Evolutionary conservation across 2,797 vertebrate species (phyloP), one percentile per base, ranked within the genome.

Genomic region (Hapalemur alaotrensis): DNA sequence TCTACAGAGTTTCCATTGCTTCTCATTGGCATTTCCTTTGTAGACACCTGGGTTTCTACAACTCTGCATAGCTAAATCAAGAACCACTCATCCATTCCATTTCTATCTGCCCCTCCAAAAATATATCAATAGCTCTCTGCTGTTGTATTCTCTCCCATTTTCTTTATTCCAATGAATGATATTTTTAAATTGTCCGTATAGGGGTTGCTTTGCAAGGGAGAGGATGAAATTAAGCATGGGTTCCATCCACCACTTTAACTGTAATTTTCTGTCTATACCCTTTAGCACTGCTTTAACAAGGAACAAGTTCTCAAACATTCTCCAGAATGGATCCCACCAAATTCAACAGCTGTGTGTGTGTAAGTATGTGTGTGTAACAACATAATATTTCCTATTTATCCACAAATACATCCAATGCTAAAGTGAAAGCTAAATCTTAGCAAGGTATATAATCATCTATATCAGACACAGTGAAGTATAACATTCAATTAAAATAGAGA

Each of bases 401-500:
- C 28, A 73, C 12, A 90, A 30, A 14, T 14, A 82, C 4, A 65
- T 32, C n/a, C 35, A 88, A 4, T 80, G 79, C 1, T 59, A 75
- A 63, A 72, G 86, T 87, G 50, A 96, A 84, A 67, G 35, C 18
- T 84, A 84, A 93, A 95, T 70, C 57, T 41, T n/a, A 61, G 25
- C 22, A 76, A 94, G 46, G 50, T 7, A 70, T 84, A 75, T 78
- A 88, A 76, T 72, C 95, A 95, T 82, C 63, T 82, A 15, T 43
- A 70, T 93, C 46, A 96, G 89, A 89, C 50, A 91, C 22, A 67
- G 28, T 88, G 61, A 89, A 43, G 38, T 81, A 73, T n/a, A 85
- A 78, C 59, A 88, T 61, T 72, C 50, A 95, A 63, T 94, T 95
- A 81, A 93, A 93, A 67, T 23, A 50, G 23, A 54, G n/a, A 35